Evolutionary conservation across 2,888 invertebrate species (phyloP).

Genomic region (Anaspis maculata): DNA sequence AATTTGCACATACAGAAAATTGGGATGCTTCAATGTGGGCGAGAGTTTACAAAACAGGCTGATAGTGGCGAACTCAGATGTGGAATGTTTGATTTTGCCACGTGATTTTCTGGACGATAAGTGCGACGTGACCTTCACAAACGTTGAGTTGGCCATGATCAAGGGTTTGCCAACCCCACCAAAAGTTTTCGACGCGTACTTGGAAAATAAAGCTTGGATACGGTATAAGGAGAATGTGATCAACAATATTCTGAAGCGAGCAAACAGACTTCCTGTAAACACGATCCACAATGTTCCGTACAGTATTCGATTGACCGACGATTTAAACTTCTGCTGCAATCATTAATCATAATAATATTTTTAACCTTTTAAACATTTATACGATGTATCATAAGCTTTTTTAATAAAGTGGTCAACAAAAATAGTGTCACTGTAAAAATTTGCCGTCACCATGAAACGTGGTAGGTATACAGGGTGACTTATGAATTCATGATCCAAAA

Average conservation of each 20-base stretch:
- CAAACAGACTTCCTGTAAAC: constrained; percentile 48
- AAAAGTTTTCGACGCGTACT: constrained; percentile 50
- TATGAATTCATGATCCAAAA: too few species aligned
- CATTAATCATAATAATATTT: too few species aligned
- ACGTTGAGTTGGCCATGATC: constrained; percentile 52
- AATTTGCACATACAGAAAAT: constrained; percentile 37
- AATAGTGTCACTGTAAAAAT: too few species aligned
- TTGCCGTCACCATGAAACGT: too few species aligned
- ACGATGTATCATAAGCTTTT: too few species aligned
- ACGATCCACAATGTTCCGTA: constrained; percentile 57
- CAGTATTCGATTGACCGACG: constrained; percentile 53
- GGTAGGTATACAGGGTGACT: too few species aligned
- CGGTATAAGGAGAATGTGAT: constrained; percentile 47
- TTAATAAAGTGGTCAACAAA: too few species aligned
- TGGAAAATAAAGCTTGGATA: constrained; percentile 48
- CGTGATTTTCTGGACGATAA: constrained; percentile 60
- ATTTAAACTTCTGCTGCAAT: too few species aligned
- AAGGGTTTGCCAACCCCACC: constrained; percentile 51
- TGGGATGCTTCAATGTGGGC: constrained; percentile 62
- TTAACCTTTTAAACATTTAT: too few species aligned
- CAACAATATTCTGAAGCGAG: constrained; percentile 44
- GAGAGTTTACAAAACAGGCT: constrained; percentile 56
- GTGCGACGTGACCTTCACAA: constrained; percentile 59
- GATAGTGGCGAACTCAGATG: constrained; percentile 55
- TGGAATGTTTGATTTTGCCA: constrained; percentile 61